These are phyloP conservation scores for Myocastor coypus DNA, from an alignment of 2,113 vertebrate genomes.

Conservation along the genomic window DNA sequence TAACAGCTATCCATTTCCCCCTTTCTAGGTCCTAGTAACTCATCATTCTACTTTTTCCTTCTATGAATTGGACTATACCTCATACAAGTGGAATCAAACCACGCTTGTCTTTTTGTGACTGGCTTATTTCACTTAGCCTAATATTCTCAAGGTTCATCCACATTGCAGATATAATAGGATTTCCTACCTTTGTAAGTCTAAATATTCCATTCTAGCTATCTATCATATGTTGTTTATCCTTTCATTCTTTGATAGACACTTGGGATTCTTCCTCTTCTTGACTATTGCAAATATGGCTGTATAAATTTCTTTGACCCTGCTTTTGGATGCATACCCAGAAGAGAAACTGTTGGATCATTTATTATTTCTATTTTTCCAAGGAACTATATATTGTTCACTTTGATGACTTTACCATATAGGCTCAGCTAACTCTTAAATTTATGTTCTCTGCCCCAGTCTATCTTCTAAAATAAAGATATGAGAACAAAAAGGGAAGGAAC, in stretches of 20 bases:
- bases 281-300: neutral
- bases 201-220: neutral
- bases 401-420: neutral
- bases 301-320: neutral
- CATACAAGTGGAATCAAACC: neutral
- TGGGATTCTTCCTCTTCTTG: neutral
- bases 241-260: too few relatives aligned
- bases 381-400: neutral
- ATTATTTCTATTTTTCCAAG: neutral
- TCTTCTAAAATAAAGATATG: slow-evolving; percentile 18
- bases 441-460: neutral
- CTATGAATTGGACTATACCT: neutral
- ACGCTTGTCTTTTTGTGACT: neutral
- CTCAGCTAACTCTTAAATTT: slow-evolving; percentile 33
- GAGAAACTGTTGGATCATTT: neutral
- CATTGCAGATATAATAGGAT: neutral
- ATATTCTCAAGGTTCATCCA: neutral
- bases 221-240: neutral
- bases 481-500: neutral
- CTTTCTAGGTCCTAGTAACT: neutral
- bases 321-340: neutral
- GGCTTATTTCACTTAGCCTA: neutral
- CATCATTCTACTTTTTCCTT: slow-evolving; percentile 4
- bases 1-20: neutral
- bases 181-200: slow-evolving; percentile 18